These are phyloP conservation scores for Ophonus ardosiacus DNA, from an alignment of 2,888 invertebrate species.

Conservation along the genomic window DNA sequence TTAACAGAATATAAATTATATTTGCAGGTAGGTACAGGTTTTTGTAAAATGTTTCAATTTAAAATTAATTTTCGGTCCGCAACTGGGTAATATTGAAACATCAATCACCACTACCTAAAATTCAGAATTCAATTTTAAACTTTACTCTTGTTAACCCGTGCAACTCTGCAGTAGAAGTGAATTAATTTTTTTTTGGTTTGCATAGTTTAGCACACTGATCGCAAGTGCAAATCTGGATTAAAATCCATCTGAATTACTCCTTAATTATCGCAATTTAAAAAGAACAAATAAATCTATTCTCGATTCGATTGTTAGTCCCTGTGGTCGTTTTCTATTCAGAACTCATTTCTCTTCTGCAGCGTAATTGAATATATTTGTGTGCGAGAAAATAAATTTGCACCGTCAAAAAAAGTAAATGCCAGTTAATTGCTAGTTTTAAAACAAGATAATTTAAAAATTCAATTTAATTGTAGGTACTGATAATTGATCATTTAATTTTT, in stretches of 20 bases:
- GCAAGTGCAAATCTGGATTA: neutral
- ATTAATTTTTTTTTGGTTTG: neutral
- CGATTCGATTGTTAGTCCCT: neutral
- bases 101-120: neutral
- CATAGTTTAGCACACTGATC: neutral
- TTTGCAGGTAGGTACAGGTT: too few species aligned
- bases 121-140: neutral
- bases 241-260: slow-evolving; percentile 3
- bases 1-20: too few species aligned
- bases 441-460: neutral
- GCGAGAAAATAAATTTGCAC: neutral
- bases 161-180: neutral
- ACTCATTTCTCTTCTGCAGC: neutral
- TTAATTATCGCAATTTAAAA: slow-evolving; percentile 24
- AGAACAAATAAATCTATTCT: slow-evolving; percentile 10
- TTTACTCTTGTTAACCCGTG: neutral
- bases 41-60: too few species aligned
- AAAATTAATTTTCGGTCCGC: too few species aligned
- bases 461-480: neutral
- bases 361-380: neutral
- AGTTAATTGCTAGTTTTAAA: neutral
- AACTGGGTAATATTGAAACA: neutral
- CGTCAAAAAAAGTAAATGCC: neutral
- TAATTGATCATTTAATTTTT: too few species aligned
- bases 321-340: neutral